A percentile compares a stretch with the other conserved stretches of the same genome.
These are phyloP conservation scores for Lagorchestes hirsutus DNA, from an alignment of 2,797 vertebrate genomes.

Conservation along the genomic window DNA sequence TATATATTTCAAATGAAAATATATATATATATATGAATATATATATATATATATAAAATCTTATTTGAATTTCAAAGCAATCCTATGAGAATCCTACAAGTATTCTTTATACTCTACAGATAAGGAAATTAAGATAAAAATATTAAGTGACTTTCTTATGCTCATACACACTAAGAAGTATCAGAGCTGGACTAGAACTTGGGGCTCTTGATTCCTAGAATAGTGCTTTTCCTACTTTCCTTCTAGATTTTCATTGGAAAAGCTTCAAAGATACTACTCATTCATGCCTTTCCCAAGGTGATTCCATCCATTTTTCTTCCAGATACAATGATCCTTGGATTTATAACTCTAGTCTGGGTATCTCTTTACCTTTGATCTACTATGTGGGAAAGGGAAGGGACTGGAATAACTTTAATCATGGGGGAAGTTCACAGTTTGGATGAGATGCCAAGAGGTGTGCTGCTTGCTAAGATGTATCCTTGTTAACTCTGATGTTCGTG, in stretches of 20 bases:
- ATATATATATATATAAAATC: neutral
- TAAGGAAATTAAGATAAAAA: neutral
- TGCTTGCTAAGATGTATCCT: neutral
- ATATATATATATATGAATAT: neutral
- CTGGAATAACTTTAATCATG: neutral
- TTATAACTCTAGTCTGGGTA: neutral
- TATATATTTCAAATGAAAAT: too few relatives aligned
- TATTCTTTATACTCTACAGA: neutral
- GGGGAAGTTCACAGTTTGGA: neutral
- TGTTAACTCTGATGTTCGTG: neutral
- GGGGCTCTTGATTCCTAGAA: neutral
- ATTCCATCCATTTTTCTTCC: neutral
- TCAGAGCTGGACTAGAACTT: neutral
- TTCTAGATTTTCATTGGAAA: neutral
- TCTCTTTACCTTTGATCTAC: neutral
- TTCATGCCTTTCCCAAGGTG: neutral
- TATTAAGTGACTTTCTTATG: neutral
- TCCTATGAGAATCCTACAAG: neutral
- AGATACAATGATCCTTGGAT: neutral
- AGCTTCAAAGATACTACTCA: neutral
- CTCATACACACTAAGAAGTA: neutral
- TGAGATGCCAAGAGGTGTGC: neutral
- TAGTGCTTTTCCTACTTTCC: neutral
- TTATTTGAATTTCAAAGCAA: neutral
- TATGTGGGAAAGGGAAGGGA: neutral